A percentile compares a stretch with the other conserved stretches of the same genome.
phyloP scores from a whole-genome alignment of 2,113 vertebrate genomes.

The Embiotoca jacksoni region DNA sequence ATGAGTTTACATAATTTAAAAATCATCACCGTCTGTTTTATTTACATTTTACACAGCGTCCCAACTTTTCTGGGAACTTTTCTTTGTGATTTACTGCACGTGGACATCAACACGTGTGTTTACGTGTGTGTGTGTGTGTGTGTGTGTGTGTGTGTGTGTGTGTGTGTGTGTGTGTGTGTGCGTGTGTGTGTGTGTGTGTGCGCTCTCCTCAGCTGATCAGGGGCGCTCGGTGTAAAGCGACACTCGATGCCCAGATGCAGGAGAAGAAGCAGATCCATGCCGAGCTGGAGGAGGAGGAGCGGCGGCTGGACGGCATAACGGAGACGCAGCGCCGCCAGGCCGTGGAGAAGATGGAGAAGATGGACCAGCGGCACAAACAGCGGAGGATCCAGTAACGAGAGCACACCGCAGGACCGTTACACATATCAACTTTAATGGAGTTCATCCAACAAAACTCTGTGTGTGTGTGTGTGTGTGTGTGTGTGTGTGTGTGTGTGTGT shows the following conservation, averaged over 20 bases:
- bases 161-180: too few species aligned
- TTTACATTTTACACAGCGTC: too few species aligned
- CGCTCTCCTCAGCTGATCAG: slow-evolving; percentile 84
- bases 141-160: too few species aligned
- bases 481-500: neutral
- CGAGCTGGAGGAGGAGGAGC: slow-evolving; percentile 88
- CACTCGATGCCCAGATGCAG: slow-evolving; percentile 88
- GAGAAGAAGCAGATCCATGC: slow-evolving; percentile 87
- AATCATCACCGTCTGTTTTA: too few species aligned
- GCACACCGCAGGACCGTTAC: neutral
- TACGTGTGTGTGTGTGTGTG: too few species aligned
- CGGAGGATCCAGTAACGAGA: slow-evolving; percentile 80
- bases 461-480: neutral
- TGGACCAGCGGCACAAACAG: slow-evolving; percentile 81
- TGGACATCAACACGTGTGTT: neutral
- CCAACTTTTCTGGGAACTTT: too few species aligned
- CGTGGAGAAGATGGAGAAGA: slow-evolving; percentile 82
- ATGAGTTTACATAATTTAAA: too few species aligned
- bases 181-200: slow-evolving; percentile 11
- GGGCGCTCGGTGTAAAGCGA: slow-evolving; percentile 89
- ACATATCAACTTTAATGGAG: too few species aligned
- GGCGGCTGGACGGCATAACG: slow-evolving; percentile 90
- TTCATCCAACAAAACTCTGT: too few species aligned
- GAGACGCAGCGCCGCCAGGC: slow-evolving; percentile 86
- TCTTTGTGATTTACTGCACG: too few species aligned